A percentile compares a stretch with the other conserved stretches of the same genome.
Evolutionary conservation across 2,888 invertebrate species (phyloP).

Genomic region (Sinohyriopsis cumingii): DNA sequence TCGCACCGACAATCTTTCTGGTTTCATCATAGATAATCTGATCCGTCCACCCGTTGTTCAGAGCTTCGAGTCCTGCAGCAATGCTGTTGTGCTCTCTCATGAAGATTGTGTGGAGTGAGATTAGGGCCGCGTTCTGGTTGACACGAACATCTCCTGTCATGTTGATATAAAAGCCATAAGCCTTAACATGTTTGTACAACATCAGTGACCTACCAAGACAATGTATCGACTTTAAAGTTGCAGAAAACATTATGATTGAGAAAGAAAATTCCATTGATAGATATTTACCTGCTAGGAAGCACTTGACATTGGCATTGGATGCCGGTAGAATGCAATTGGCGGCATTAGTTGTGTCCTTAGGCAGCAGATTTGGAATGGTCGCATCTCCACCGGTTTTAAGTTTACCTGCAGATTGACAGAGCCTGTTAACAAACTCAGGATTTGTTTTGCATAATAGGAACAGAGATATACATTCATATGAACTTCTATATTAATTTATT

Average conservation of each 20-base stretch:
- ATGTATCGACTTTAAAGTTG: too few relatives aligned
- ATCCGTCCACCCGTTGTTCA: background rate
- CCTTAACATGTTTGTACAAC: too few relatives aligned
- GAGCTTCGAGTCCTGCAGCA: too few relatives aligned
- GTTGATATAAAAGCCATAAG: too few relatives aligned
- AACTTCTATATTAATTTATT: too few relatives aligned
- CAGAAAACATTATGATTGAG: too few relatives aligned
- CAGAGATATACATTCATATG: too few relatives aligned
- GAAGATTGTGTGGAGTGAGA: conserved; percentile 1
- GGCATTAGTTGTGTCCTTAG: conserved; percentile 3
- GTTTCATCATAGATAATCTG: conserved; percentile 3
- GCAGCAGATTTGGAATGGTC: conserved; percentile 6
- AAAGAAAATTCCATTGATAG: too few relatives aligned
- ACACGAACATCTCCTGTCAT: too few relatives aligned
- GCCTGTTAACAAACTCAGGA: background rate
- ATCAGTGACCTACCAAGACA: too few relatives aligned
- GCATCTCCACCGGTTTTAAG: conserved; percentile 12
- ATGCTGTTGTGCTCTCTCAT: conserved; percentile 1
- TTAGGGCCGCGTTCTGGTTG: too few relatives aligned
- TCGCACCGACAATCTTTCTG: conserved; percentile 2
- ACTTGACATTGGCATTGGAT: conserved; percentile 5
- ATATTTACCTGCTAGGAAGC: conserved; percentile 22
- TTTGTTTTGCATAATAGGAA: background rate
- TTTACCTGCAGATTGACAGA: conserved; percentile 4
- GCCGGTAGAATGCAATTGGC: conserved; percentile 13